Evolutionary conservation across 1,140 invertebrate species (phyloP), one percentile per base, ranked within the genome.

Genomic region (Eumaeus atala): DNA sequence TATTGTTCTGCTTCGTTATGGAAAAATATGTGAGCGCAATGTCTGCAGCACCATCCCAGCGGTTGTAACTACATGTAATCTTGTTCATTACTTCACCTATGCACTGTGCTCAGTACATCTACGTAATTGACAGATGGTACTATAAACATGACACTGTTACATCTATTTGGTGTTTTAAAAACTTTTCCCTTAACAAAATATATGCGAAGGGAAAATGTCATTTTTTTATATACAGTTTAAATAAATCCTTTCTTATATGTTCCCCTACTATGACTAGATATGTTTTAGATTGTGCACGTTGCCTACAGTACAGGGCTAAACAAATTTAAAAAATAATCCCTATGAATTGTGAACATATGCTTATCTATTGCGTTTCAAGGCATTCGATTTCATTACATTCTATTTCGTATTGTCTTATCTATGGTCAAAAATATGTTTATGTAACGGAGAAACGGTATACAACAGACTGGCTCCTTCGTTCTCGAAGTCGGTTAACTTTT

Each of bases 401-500:
- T 86, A 86, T 86, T 77, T 84, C 73, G 80, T 86, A 86, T 86
- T 86, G 83, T 86, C 83, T 84, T 79, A 81, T 81, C 78, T 84
- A 84, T 84, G 80, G 78, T 86, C 78, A 64, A 86, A 77, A 81
- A 70, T 81, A 82, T 75, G 58, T 51, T 58, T 48, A 21, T 53
- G 55, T 52, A 57, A 50, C 9, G 33, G 18, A 50, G 50, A 51
- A 11, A 42, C 40, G 34, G 51, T 28, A 54, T 42, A 44, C 42
- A 47, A 38, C 40, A 44, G 40, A 44, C 11, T 14, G 38, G 7
- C 14, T 28, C 6, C 21, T 28, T 28, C 21, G 21, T 28, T 3
- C 2, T 28, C 2, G 21, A 28, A 28, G 6, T 28, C n/a, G n/a
- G n/a, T n/a, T n/a, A n/a, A n/a, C 2, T 28, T 28, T 28, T 28